These are phyloP conservation scores for Oedothorax gibbosus DNA, from an alignment of 1,140 invertebrate species.

Conservation along the genomic window DNA sequence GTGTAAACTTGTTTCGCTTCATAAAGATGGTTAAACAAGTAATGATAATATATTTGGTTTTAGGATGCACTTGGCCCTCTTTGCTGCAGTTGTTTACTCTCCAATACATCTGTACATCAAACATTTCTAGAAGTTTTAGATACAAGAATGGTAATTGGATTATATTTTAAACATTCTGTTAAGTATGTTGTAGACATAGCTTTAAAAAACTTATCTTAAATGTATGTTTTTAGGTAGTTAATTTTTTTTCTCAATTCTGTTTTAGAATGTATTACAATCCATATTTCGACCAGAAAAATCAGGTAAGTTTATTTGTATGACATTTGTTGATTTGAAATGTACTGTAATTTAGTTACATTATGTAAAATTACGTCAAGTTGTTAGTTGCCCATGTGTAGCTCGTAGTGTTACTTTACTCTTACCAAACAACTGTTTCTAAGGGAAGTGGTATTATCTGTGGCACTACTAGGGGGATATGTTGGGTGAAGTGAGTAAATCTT, in stretches of 20 bases:
- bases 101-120: slow-evolving; percentile 29
- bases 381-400: too few species aligned
- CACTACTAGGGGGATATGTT: too few species aligned
- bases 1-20: neutral
- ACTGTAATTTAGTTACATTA: neutral
- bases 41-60: too few species aligned
- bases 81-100: slow-evolving; percentile 30
- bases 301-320: slow-evolving; percentile 23
- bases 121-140: slow-evolving; percentile 41
- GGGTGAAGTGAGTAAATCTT: too few species aligned
- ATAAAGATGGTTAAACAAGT: too few species aligned
- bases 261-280: slow-evolving; percentile 25
- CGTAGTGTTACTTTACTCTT: too few species aligned
- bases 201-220: neutral
- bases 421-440: too few species aligned
- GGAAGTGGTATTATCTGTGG: too few species aligned
- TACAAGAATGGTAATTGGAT: slow-evolving; percentile 24
- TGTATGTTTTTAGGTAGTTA: neutral
- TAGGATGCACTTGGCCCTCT: slow-evolving; percentile 42
- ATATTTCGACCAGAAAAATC: slow-evolving; percentile 42
- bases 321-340: neutral
- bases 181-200: neutral
- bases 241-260: neutral
- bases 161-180: neutral
- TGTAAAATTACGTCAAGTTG: too few species aligned